phyloP scores from a whole-genome alignment of 2,797 vertebrate genomes.

The Gambelia wislizenii region DNA sequence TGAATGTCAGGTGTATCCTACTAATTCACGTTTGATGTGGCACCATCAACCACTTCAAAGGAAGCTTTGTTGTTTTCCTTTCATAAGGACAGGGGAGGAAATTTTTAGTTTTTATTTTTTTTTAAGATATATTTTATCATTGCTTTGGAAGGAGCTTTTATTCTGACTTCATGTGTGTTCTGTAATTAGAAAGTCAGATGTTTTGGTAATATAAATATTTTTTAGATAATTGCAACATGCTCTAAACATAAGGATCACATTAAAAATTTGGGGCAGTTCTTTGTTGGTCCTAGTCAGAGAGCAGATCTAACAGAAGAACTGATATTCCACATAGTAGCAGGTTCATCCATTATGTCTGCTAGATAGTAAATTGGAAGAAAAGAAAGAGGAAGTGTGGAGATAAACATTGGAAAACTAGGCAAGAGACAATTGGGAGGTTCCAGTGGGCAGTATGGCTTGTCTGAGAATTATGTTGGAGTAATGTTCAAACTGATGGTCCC shows the following conservation, averaged over 20 bases:
- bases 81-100: not conserved
- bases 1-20: not conserved
- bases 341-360: constrained; percentile 23
- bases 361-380: constrained; percentile 11
- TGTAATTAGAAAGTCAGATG: not conserved
- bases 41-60: constrained; percentile 11
- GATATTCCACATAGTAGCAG: constrained; percentile 36
- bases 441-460: not conserved
- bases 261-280: not conserved
- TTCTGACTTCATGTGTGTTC: not conserved
- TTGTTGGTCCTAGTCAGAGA: not conserved
- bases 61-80: not conserved
- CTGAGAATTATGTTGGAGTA: not conserved
- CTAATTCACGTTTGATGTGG: not conserved
- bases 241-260: not conserved
- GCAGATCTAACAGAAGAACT: constrained; percentile 14
- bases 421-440: not conserved
- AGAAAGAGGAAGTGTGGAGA: not conserved
- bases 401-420: constrained; percentile 26
- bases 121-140: not conserved
- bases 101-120: constrained; percentile 2
- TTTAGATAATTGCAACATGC: not conserved
- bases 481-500: not conserved
- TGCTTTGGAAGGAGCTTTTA: constrained; percentile 25
- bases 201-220: not conserved